phyloP scores from a whole-genome alignment of 64 coral and sea anemone genomes.

The Porites lutea region DNA sequence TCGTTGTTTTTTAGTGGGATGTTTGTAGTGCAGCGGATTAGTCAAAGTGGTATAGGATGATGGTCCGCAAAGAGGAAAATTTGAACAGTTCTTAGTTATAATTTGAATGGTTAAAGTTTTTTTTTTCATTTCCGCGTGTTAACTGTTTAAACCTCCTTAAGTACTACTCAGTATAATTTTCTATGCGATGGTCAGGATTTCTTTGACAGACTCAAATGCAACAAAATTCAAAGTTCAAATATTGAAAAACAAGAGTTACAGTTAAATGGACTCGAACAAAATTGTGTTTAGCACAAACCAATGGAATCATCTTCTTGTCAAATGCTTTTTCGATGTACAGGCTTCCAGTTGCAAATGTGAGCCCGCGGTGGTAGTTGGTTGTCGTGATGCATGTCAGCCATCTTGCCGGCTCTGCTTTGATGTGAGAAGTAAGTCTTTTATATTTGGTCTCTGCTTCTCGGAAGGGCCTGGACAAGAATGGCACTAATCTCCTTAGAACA shows the following conservation, averaged over 20 bases:
- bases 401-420: slow-evolving; percentile 56
- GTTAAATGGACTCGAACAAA: no score
- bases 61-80: no score
- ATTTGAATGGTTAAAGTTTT: no score
- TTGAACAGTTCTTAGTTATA: no score
- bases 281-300: slow-evolving; percentile 30
- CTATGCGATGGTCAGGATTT: no score
- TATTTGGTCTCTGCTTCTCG: slow-evolving; percentile 70
- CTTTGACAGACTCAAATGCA: no score
- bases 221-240: no score
- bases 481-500: slow-evolving; percentile 61
- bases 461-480: slow-evolving; percentile 87
- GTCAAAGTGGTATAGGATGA: no score
- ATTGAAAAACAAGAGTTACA: not conserved
- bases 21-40: no score
- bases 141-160: no score
- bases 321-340: slow-evolving; percentile 79
- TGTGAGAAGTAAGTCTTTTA: slow-evolving; percentile 26
- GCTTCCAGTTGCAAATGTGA: slow-evolving; percentile 79
- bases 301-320: slow-evolving; percentile 65
- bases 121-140: no score
- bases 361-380: slow-evolving; percentile 42
- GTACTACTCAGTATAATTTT: no score
- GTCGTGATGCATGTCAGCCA: slow-evolving; percentile 74
- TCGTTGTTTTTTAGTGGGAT: not conserved